Evolutionary conservation across 2,113 vertebrate species (phyloP).

Genomic region (Oostethus manadensis): DNA sequence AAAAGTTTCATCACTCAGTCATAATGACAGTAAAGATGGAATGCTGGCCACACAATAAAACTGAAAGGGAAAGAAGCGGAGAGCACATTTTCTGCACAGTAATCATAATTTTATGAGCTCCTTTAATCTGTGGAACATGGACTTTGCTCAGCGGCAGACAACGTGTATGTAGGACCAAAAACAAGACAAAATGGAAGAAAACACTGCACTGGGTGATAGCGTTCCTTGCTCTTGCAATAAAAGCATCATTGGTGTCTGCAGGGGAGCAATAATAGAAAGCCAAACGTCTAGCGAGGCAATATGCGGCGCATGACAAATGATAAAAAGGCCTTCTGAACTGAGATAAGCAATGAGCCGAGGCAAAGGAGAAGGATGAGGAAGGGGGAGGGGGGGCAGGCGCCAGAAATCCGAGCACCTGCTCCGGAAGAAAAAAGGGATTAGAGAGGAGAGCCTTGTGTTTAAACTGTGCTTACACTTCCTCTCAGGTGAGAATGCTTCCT

Average conservation of each 20-base stretch:
- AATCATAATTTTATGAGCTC: background rate
- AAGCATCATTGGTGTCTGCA: slow-evolving; percentile 8
- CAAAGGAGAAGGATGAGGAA: background rate
- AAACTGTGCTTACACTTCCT: slow-evolving; percentile 21
- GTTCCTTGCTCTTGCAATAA: background rate
- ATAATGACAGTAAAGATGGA: too few relatives aligned
- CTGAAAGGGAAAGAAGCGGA: background rate
- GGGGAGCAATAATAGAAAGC: slow-evolving; percentile 22
- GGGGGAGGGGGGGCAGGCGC: background rate
- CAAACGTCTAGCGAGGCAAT: slow-evolving; percentile 10
- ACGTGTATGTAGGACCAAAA: background rate
- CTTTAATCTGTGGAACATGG: background rate
- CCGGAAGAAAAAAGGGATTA: slow-evolving; percentile 24
- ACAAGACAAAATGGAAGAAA: slow-evolving; percentile 1
- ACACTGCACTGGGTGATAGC: background rate
- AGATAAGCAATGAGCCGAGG: background rate
- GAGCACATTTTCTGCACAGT: background rate
- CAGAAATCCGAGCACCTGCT: slow-evolving; percentile 7
- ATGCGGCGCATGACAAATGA: slow-evolving; percentile 11
- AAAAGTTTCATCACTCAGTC: too few relatives aligned
- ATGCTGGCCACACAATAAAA: background rate
- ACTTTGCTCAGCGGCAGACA: slow-evolving; percentile 1
- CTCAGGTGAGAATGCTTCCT: slow-evolving; percentile 28
- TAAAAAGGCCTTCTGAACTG: slow-evolving; percentile 9
- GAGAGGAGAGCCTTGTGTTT: slow-evolving; percentile 7